A percentile compares a stretch with the other conserved stretches of the same genome.
These are phyloP conservation scores for Ptychobarbus kaznakovi DNA, from an alignment of 2,797 vertebrate species.

Conservation along the genomic window DNA sequence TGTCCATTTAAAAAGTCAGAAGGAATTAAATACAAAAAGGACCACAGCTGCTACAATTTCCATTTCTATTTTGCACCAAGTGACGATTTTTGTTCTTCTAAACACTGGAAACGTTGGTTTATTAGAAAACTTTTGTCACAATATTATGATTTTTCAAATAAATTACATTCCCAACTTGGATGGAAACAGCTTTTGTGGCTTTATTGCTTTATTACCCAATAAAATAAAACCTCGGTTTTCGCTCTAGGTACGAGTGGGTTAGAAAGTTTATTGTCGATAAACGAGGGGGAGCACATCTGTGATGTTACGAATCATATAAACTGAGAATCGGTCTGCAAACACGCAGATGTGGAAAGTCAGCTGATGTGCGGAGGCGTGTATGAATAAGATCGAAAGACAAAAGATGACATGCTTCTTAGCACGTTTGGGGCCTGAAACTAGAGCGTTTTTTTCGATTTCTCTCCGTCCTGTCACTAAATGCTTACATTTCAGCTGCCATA, in stretches of 20 bases:
- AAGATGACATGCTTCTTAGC: conserved; percentile 3
- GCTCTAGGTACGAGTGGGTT: background rate
- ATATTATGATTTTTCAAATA: background rate
- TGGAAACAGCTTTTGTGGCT: background rate
- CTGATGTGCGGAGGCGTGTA: conserved; percentile 54
- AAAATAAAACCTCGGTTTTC: conserved; percentile 20
- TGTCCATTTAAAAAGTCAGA: background rate
- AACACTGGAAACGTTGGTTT: background rate
- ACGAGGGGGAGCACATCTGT: conserved; percentile 34
- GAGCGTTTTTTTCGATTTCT: background rate
- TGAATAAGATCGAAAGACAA: conserved; percentile 23
- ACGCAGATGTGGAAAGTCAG: conserved; percentile 57
- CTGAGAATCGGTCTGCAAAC: conserved; percentile 53
- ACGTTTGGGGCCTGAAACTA: background rate
- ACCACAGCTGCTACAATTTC: background rate
- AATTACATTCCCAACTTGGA: background rate
- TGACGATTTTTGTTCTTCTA: background rate
- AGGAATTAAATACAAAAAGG: background rate
- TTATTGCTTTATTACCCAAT: conserved; percentile 30
- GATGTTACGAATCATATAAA: conserved; percentile 48
- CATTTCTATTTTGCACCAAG: background rate
- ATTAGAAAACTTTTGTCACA: background rate
- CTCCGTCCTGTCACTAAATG: conserved; percentile 31
- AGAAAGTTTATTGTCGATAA: conserved; percentile 27
- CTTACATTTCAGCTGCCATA: conserved; percentile 33